These are phyloP conservation scores for Delia radicum DNA, from an alignment of 1,140 invertebrate genomes.

Conservation along the genomic window DNA sequence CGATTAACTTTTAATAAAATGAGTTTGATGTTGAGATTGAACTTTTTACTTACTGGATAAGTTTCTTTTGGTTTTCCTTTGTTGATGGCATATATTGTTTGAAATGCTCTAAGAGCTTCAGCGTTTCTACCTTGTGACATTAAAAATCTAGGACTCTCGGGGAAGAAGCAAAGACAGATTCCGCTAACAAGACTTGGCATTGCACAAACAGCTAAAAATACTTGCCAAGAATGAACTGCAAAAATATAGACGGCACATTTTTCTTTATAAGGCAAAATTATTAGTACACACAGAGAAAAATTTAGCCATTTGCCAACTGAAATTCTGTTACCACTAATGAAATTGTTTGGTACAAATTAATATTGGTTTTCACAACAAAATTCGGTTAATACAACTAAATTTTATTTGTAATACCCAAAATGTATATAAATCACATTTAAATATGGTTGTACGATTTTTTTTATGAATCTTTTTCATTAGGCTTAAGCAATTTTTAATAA, in stretches of 20 bases:
- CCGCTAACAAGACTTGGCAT: slow-evolving; percentile 67
- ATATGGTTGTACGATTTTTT: too few relatives aligned
- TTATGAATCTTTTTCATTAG: too few relatives aligned
- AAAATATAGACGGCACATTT: too few relatives aligned
- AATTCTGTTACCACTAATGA: too few relatives aligned
- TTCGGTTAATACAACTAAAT: too few relatives aligned
- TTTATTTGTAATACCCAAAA: too few relatives aligned
- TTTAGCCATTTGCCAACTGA: too few relatives aligned
- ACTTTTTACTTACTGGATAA: slow-evolving; percentile 67
- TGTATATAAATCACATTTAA: too few relatives aligned
- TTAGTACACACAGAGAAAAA: background rate
- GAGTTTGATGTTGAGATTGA: too few relatives aligned
- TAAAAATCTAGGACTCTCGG: slow-evolving; percentile 81
- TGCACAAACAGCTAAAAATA: slow-evolving; percentile 68
- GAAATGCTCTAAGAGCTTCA: slow-evolving; percentile 58
- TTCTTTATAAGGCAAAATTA: background rate
- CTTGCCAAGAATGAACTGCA: slow-evolving; percentile 72
- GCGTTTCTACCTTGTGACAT: slow-evolving; percentile 68
- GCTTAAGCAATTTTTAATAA: too few relatives aligned
- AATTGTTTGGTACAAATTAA: background rate
- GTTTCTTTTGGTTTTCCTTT: slow-evolving; percentile 60
- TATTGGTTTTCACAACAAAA: background rate
- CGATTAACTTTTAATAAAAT: too few relatives aligned
- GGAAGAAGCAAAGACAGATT: slow-evolving; percentile 65
- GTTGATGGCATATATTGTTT: slow-evolving; percentile 53